Percentiles rank a stretch among this genome's conserved stretches.
Evolutionary conservation across 1,140 invertebrate genomes (phyloP).

Genomic region (Diorhabda carinulata): DNA sequence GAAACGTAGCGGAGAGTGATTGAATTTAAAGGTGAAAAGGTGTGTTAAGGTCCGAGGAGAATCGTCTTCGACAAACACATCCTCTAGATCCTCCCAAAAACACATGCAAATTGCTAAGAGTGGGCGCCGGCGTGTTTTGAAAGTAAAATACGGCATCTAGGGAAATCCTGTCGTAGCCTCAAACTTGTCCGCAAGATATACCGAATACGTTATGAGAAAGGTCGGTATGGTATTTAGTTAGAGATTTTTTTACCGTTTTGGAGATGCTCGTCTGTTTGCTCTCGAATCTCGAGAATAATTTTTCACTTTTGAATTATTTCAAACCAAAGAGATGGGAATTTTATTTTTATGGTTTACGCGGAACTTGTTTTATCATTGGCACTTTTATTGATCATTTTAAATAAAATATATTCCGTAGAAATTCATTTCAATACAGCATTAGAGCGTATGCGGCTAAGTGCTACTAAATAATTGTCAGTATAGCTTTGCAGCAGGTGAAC

Average conservation of each 20-base stretch:
- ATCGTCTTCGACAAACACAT: constrained; percentile 22
- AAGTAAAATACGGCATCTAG: constrained; percentile 33
- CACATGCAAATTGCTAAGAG: constrained; percentile 31
- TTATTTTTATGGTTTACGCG: not conserved
- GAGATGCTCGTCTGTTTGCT: constrained; percentile 4
- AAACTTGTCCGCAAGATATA: constrained; percentile 23
- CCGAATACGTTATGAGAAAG: constrained; percentile 24
- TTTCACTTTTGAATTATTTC: constrained; percentile 15
- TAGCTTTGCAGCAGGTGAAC: too few relatives aligned
- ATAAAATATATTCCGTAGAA: too few relatives aligned
- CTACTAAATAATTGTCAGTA: too few relatives aligned
- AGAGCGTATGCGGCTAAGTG: too few relatives aligned
- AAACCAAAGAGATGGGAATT: not conserved
- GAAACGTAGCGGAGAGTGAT: constrained; percentile 12
- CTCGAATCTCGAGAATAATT: constrained; percentile 8
- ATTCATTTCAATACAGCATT: too few relatives aligned
- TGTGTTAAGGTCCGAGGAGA: constrained; percentile 24
- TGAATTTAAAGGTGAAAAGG: constrained; percentile 23
- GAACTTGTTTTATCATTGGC: constrained; percentile 4
- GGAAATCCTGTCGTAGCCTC: constrained; percentile 31
- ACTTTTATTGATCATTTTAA: not conserved
- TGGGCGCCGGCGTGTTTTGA: constrained; percentile 27
- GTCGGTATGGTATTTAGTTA: constrained; percentile 28
- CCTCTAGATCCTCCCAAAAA: constrained; percentile 15
- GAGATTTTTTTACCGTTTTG: constrained; percentile 29